Evolutionary conservation across 2,888 invertebrate species (phyloP).

Genomic region (Sphaerophoria taeniata): DNA sequence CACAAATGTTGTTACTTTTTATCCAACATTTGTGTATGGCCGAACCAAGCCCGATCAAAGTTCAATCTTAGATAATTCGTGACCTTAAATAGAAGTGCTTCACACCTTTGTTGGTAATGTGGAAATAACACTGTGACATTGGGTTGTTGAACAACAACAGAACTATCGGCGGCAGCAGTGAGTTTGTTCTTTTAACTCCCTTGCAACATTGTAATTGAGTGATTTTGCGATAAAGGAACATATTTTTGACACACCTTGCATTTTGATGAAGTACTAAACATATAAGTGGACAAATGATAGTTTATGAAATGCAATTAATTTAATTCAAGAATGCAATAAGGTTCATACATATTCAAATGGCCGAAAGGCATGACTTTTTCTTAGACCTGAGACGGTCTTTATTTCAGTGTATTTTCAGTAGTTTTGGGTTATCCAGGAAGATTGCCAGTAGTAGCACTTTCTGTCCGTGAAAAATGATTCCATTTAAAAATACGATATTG

Average conservation of each 20-base stretch:
- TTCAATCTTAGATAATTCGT: slow-evolving; percentile 44
- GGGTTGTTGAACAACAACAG: slow-evolving; percentile 8
- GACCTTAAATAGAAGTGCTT: slow-evolving; percentile 45
- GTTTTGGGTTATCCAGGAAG: too few species aligned
- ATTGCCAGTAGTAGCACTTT: too few species aligned
- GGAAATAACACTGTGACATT: slow-evolving; percentile 20
- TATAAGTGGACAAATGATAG: not conserved
- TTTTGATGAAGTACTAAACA: not conserved
- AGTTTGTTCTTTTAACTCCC: too few species aligned
- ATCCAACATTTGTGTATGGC: not conserved
- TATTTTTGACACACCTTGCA: slow-evolving; percentile 4
- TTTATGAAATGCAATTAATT: slow-evolving; percentile 5
- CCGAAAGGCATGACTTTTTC: too few species aligned
- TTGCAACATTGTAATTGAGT: slow-evolving; percentile 5
- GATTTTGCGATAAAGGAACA: slow-evolving; percentile 11
- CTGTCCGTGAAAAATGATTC: too few species aligned
- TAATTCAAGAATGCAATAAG: not conserved
- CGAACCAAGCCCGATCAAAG: slow-evolving; percentile 52
- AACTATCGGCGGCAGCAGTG: not conserved
- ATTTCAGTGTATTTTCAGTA: too few species aligned
- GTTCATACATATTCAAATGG: too few species aligned
- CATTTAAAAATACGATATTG: too few species aligned
- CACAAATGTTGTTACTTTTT: slow-evolving; percentile 18
- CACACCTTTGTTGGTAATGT: slow-evolving; percentile 38
- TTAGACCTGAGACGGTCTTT: too few species aligned